phyloP scores from a whole-genome alignment of 2,888 invertebrate genomes.

The Caenorhabditis sulstoni region DNA sequence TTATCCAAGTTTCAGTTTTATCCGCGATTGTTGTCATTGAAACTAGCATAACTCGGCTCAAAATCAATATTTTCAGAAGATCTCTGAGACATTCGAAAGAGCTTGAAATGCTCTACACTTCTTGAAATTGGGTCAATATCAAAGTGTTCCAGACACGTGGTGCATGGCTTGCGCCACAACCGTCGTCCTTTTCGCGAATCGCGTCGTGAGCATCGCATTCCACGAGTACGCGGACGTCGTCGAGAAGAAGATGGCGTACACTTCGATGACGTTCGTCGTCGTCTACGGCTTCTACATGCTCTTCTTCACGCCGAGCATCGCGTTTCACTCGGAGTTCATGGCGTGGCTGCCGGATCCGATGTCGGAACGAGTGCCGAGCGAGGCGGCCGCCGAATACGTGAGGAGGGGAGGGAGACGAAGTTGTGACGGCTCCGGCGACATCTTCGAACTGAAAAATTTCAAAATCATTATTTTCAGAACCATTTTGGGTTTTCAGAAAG shows the following conservation, averaged over 20 bases:
- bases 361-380: conserved; percentile 20
- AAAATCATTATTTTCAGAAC: too few species aligned
- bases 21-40: too few species aligned
- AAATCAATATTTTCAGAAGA: too few species aligned
- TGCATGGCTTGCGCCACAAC: conserved; percentile 36
- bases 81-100: too few species aligned
- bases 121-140: too few species aligned
- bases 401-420: too few species aligned
- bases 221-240: conserved; percentile 38
- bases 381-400: conserved; percentile 9
- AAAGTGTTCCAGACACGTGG: conserved; percentile 36
- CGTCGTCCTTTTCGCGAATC: conserved; percentile 31
- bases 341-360: conserved; percentile 45
- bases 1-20: too few species aligned
- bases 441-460: too few species aligned
- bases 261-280: conserved; percentile 12
- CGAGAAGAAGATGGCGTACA: conserved; percentile 32
- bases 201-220: conserved; percentile 27
- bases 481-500: too few species aligned
- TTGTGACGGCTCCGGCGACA: too few species aligned
- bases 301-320: conserved; percentile 26
- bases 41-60: too few species aligned
- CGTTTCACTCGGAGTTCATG: conserved; percentile 24
- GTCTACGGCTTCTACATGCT: conserved; percentile 8
- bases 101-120: too few species aligned